Conservation (phyloP, 2,888 invertebrate species). For the Ditylenchus weischeri region DNA sequence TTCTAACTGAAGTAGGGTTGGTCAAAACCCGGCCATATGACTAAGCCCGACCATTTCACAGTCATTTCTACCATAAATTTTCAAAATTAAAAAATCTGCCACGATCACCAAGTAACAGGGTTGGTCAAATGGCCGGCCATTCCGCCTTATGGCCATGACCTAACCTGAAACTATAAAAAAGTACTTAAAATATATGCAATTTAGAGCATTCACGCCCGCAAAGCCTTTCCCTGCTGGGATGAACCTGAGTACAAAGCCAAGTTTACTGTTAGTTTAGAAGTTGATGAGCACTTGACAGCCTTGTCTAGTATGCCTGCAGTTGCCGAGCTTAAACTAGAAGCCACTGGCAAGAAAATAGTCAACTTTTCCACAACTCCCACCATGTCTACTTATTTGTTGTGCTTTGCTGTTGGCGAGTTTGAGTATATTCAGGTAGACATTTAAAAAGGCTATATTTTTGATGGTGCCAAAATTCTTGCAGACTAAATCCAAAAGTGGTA, state of each 20-base stretch:
- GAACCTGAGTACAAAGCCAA: slow-evolving; percentile 82
- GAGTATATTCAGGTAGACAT: slow-evolving; percentile 68
- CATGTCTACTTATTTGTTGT: slow-evolving; percentile 86
- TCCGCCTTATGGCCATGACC: background rate
- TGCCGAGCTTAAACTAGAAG: slow-evolving; percentile 16
- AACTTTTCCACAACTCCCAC: slow-evolving; percentile 62
- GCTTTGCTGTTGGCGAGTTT: slow-evolving; percentile 81
- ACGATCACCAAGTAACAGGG: background rate
- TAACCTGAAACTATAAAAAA: background rate
- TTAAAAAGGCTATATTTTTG: slow-evolving; percentile 61
- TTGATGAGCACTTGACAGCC: slow-evolving; percentile 77
- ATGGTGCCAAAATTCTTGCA: too few species aligned
- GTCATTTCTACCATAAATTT: slow-evolving; percentile 28
- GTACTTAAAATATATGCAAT: background rate
- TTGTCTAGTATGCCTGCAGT: slow-evolving; percentile 78
- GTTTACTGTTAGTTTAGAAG: slow-evolving; percentile 78
- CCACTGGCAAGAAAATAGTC: slow-evolving; percentile 63
- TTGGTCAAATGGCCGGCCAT: background rate
- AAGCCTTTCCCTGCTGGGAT: slow-evolving; percentile 86
- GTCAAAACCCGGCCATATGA: too few species aligned
- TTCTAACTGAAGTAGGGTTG: too few species aligned
- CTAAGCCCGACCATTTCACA: too few species aligned
- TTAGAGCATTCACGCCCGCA: slow-evolving; percentile 69
- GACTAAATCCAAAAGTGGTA: background rate
- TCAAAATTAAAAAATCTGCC: background rate